Percentiles rank a stretch among this genome's conserved stretches.
Conservation (phyloP, 2,797 vertebrate species). For the Artibeus jamaicensis region DNA sequence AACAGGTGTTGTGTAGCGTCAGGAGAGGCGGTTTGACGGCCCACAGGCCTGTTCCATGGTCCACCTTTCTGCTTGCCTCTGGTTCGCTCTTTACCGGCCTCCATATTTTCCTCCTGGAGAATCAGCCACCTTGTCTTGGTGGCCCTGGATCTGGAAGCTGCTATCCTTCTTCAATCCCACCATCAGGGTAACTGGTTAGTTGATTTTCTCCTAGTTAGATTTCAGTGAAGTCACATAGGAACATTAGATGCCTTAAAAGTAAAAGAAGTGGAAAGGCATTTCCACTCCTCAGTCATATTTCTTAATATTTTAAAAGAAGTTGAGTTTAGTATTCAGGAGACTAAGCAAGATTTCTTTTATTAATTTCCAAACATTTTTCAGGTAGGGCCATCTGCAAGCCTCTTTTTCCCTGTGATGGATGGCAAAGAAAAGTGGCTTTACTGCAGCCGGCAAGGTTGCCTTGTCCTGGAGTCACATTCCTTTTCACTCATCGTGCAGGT, state of each 20-base stretch:
- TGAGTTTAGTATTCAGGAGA: slow-evolving; percentile 15
- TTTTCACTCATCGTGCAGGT: slow-evolving; percentile 54
- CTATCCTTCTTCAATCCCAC: background rate
- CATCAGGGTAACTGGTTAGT: background rate
- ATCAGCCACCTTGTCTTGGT: background rate
- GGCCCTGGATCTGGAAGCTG: slow-evolving; percentile 45
- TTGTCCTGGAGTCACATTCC: slow-evolving; percentile 31
- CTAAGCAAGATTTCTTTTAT: slow-evolving; percentile 40
- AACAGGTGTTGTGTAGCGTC: background rate
- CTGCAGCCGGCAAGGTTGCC: background rate
- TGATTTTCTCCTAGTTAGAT: slow-evolving; percentile 28
- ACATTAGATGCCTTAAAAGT: slow-evolving; percentile 1
- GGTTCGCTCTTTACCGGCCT: background rate
- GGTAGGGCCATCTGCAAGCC: background rate
- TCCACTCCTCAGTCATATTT: background rate
- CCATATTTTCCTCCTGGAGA: background rate
- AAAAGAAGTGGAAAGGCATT: slow-evolving; percentile 6
- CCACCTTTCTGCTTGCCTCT: background rate
- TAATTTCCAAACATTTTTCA: slow-evolving; percentile 34
- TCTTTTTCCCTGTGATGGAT: slow-evolving; percentile 27
- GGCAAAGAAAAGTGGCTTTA: slow-evolving; percentile 22
- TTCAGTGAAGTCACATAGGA: slow-evolving; percentile 17
- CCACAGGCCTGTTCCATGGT: background rate
- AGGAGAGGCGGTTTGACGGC: background rate
- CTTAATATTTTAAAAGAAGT: slow-evolving; percentile 47